A percentile compares a stretch with the other conserved stretches of the same genome.
These are phyloP conservation scores for Elanus axillaris DNA, from an alignment of 2,113 vertebrate genomes.

Conservation along the genomic window DNA sequence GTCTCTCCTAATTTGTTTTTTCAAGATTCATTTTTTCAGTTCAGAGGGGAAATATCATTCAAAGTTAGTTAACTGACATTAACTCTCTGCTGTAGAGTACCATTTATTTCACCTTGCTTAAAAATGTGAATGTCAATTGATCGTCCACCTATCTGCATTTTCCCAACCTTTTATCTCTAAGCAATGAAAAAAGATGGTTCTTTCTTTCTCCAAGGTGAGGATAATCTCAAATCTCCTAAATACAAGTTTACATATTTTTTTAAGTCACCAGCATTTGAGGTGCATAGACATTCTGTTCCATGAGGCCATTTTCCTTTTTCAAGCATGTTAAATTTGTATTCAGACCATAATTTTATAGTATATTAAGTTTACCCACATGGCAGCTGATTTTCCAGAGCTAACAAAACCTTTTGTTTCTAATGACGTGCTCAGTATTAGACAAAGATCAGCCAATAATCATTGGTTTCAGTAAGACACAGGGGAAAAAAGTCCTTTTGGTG, in stretches of 20 bases:
- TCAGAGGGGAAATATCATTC: neutral
- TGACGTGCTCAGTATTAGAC: neutral
- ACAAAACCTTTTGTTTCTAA: neutral
- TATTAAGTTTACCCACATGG: neutral
- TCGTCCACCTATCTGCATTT: neutral
- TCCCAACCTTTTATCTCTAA: neutral
- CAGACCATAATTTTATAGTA: neutral
- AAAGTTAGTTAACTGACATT: neutral
- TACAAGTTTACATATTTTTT: neutral
- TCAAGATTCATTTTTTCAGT: neutral
- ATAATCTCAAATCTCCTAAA: neutral
- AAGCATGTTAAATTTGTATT: neutral
- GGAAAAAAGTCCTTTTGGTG: neutral
- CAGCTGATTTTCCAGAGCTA: neutral
- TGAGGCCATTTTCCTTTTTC: neutral
- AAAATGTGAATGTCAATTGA: neutral
- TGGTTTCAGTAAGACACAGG: neutral
- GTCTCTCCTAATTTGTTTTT: neutral
- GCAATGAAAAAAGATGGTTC: neutral
- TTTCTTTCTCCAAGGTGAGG: neutral
- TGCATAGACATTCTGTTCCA: neutral
- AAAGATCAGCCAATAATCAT: neutral
- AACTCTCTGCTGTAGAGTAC: neutral
- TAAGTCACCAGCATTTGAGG: neutral
- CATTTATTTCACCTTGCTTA: neutral